A percentile compares a stretch with the other conserved stretches of the same genome.
Conservation (phyloP, 2,113 vertebrate genomes). For the Ameiurus melas region DNA sequence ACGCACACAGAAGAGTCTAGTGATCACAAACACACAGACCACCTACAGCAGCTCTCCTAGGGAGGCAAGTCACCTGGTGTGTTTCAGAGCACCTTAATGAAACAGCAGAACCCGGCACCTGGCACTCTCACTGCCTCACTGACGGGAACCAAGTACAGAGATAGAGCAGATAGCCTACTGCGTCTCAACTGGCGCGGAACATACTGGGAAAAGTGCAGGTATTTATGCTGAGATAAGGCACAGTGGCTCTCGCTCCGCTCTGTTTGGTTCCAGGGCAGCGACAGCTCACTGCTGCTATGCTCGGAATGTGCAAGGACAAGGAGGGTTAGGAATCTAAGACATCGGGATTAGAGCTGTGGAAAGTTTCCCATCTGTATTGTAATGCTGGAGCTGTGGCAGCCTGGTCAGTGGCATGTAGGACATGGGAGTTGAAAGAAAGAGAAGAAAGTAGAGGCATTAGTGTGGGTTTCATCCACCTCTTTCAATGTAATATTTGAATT, state of each 20-base stretch:
- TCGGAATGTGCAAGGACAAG: slow-evolving; percentile 47
- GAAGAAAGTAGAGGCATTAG: not conserved
- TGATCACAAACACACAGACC: slow-evolving; percentile 22
- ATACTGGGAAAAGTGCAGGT: slow-evolving; percentile 41
- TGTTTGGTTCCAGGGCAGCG: slow-evolving; percentile 20
- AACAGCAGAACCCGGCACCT: slow-evolving; percentile 32
- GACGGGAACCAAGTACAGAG: slow-evolving; percentile 37
- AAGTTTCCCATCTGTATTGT: slow-evolving; percentile 21
- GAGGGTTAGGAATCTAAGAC: slow-evolving; percentile 28
- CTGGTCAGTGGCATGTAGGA: not conserved
- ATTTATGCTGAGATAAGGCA: slow-evolving; percentile 44
- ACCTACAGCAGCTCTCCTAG: slow-evolving; percentile 20
- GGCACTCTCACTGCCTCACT: slow-evolving; percentile 32
- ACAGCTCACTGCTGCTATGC: slow-evolving; percentile 37
- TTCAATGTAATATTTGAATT: not conserved
- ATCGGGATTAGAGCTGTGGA: slow-evolving; percentile 21
- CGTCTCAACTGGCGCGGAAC: slow-evolving; percentile 43
- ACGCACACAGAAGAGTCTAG: not conserved
- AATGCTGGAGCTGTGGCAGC: not conserved
- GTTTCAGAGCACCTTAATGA: slow-evolving; percentile 26
- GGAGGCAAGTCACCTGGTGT: not conserved
- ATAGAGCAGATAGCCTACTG: slow-evolving; percentile 50
- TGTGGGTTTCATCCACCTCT: not conserved
- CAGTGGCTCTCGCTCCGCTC: slow-evolving; percentile 34
- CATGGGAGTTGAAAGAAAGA: not conserved